Percentiles rank a stretch among this genome's conserved stretches.
phyloP scores from a whole-genome alignment of 2,888 invertebrate species.

The Sarcophaga rosellei region DNA sequence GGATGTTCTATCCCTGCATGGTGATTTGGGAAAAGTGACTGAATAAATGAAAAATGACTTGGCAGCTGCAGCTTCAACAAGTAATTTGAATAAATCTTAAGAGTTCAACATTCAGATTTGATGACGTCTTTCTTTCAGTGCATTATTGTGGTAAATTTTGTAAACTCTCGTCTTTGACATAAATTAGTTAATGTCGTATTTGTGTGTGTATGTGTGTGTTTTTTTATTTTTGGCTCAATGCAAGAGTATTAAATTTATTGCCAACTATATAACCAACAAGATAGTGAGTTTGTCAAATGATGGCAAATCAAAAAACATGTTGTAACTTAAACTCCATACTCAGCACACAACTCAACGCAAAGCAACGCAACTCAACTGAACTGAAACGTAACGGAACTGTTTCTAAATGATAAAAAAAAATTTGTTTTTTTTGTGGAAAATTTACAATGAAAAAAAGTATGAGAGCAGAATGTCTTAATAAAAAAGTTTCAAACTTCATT shows the following conservation, averaged over 20 bases:
- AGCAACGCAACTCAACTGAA: background rate
- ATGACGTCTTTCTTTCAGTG: constrained; percentile 23
- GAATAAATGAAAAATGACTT: too few species aligned
- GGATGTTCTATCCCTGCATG: too few species aligned
- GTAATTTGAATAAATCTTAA: too few species aligned
- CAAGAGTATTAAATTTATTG: constrained; percentile 48
- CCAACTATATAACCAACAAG: constrained; percentile 26
- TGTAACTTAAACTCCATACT: constrained; percentile 40
- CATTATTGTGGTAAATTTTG: constrained; percentile 32
- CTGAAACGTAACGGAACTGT: constrained; percentile 25
- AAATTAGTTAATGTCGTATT: constrained; percentile 61
- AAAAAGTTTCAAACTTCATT: constrained; percentile 21
- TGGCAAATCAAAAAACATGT: constrained; percentile 34
- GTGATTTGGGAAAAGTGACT: too few species aligned
- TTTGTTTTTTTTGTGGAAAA: constrained; percentile 3
- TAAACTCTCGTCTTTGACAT: constrained; percentile 46
- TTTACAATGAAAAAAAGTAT: background rate
- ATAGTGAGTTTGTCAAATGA: constrained; percentile 42
- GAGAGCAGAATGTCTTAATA: constrained; percentile 10
- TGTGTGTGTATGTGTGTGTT: background rate
- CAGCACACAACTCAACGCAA: too few species aligned
- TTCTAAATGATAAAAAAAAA: constrained; percentile 42
- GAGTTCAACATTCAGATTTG: too few species aligned
- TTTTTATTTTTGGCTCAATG: background rate
- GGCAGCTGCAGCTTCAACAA: too few species aligned